Base-by-base conservation (phyloP, 2,113 vertebrate species). In the Todiramphus saurophagus region DNA sequence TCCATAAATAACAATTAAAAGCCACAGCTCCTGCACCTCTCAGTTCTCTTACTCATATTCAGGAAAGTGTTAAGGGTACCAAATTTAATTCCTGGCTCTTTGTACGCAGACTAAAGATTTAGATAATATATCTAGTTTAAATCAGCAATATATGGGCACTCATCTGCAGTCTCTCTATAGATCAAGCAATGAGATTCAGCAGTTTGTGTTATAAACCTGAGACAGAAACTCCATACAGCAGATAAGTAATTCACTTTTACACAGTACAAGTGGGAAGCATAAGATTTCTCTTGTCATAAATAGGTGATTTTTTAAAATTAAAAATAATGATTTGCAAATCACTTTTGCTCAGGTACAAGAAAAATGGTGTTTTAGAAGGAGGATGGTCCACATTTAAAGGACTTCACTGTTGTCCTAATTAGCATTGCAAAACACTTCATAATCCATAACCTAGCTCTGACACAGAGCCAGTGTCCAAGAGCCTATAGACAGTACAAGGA, bases 101-200 rank as follows among this genome's bases (percentile, higher is more conserved):
- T 90, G 43, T 78, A 83, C 90, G 87, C 75, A 62, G 35, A 94
- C 79, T 81, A 89, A 87, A 44, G 59, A 89, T 89, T 89, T 73
- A 82, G 76, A 53, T 72, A 89, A 60, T 56, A 16, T 12, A 78
- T 89, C 50, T 58, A 48, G 48, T 86, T 96, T 92, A 82, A 91
- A 95, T 28, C 66, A 89, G 60, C 37, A 87, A 39, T 83, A 68
- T 41, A 23, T 16, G 24, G 56, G 70, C 55, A 85, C 58, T 87
- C 77, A 80, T 63, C 63, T 69, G 48, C 76, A 92, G 18, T 8
- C 17, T 67, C 44, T 73, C 76, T 43, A 19, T 74, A 83, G 91
- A 83, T 93, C 79, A 90, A 73, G 73, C n/a, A 80, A 43, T 37
- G 41, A 64, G 83, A 83, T 43, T 74, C 50, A 87, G 9, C 44